These are phyloP conservation scores for Muntiacus reevesi DNA, from an alignment of 2,113 vertebrate species.

Conservation along the genomic window DNA sequence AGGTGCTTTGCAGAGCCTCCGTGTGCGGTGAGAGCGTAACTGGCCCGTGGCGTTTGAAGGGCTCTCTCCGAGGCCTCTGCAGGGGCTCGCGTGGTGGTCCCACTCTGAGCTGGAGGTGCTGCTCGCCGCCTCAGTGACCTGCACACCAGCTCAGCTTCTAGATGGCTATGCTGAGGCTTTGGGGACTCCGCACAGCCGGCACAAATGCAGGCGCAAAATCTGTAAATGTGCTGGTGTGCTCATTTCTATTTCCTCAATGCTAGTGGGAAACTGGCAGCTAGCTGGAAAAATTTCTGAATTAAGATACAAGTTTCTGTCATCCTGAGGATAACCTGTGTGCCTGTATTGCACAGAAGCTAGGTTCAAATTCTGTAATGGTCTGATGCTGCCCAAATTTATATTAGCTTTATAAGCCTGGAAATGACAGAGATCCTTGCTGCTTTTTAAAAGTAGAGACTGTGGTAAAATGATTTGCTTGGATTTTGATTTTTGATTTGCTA, in stretches of 20 bases:
- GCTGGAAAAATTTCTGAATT: not conserved
- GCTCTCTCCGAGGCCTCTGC: not conserved
- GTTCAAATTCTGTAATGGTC: not conserved
- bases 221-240: not conserved
- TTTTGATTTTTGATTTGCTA: slow-evolving; percentile 15
- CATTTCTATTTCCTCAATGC: not conserved
- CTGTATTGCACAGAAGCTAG: not conserved
- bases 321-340: not conserved
- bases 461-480: not conserved
- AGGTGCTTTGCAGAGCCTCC: not conserved
- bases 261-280: not conserved
- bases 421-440: not conserved
- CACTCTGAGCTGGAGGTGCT: not conserved
- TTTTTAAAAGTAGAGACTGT: not conserved
- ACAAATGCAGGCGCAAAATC: not conserved
- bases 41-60: not conserved
- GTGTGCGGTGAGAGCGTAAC: not conserved
- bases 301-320: not conserved
- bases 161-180: not conserved
- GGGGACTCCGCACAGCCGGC: not conserved
- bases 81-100: not conserved
- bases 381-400: not conserved
- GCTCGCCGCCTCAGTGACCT: not conserved
- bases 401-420: not conserved
- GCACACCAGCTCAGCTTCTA: not conserved